Base-by-base conservation (phyloP, 1,140 invertebrate species). In the Aphidius ervi region DNA sequence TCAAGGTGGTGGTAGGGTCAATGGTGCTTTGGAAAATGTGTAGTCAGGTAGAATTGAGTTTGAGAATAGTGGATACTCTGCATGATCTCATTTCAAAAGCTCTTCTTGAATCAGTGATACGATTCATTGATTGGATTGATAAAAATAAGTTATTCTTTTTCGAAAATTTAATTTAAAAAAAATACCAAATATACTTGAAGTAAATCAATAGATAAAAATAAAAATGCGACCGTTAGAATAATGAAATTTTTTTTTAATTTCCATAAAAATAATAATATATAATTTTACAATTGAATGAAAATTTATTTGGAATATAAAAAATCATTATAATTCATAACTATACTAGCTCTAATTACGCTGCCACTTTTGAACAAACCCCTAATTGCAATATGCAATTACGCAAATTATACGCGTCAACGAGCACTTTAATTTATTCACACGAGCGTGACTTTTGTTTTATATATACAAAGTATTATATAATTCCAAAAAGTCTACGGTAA, bases 341-440 rank as follows among this genome's bases (percentile, higher is more conserved):
- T 16, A 57, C 56, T 5, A 7, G 10, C 9, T 8, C 37, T 43
- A 43, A 53, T 40, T 40, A 53, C 9, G n/a, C 8, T n/a, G 9
- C 6, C 20, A 53, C 23, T 53, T 61, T 55, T 45, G 45, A 47
- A 45, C 37, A 47, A 61, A 56, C 52, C 59, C 56, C 53, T 61
- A 47, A 61, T 61, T 61, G 55, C 59, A 48, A 61, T 56, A 61
- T 56, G 59, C 59, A 61, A 61, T 61, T 61, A 61, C 59, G 59
- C 48, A 61, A 61, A 61, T 61, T 61, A 56, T 53, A 53, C 56
- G 53, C 42, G 50, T 31, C 23, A 20, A 56, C 58, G 42, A 47
- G 23, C 46, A 40, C 8, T 16, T 56, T 56, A 49, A 61, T 54
- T 61, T 47, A 61, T 61, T 50, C 20, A 61, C 59, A 37, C 59